Base-by-base conservation (phyloP, 2,888 invertebrate species). In the Xestobium rufovillosum region DNA sequence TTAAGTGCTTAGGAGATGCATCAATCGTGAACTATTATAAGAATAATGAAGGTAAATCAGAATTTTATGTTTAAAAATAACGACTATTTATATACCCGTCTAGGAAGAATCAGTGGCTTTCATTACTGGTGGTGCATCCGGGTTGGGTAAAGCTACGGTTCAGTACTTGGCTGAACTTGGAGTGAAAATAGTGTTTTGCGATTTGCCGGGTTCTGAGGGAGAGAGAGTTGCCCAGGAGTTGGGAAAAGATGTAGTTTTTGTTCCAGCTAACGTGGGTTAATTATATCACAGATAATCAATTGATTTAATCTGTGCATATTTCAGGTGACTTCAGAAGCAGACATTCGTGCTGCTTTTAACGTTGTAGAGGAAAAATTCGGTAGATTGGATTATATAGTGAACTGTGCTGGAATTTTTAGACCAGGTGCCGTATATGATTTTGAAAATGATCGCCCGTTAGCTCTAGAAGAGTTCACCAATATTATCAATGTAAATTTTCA, bases 81-180 rank as follows among this genome's bases (percentile, higher is more conserved):
- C n/a, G n/a, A n/a, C n/a, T n/a, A n/a, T n/a, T n/a, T n/a, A n/a
- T n/a, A n/a, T n/a, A n/a, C n/a, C n/a, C n/a, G n/a, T n/a, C n/a
- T n/a, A n/a, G n/a, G n/a, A 89, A 88, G 86, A 84, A 57, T 70
- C 84, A 54, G 91, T 92, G 31, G 78, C 84, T 50, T 71, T 98
- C 49, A 90, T 98, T 32, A 96, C 97, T 36, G 97, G 97, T 9
- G 96, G 94, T 38, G 95, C 92, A 3, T 96, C 96, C 4, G 97
- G 97, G 1, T 70, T 98, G 34, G 97, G 97, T 0, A 80, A 78
- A 59, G 96, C 91, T 3, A 87, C 91, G 2, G 95, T 80, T 1
- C 87, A 94, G 60, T 73, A 90, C 46, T 74, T 98, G 41, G 74
- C 83, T 0, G 75, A 76, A 43, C 78, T 86, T 60, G 97, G 96